Evolutionary conservation across 1,140 invertebrate genomes (phyloP), one percentile per base, ranked within the genome.

Genomic region (Leptonema lineaticorne): DNA sequence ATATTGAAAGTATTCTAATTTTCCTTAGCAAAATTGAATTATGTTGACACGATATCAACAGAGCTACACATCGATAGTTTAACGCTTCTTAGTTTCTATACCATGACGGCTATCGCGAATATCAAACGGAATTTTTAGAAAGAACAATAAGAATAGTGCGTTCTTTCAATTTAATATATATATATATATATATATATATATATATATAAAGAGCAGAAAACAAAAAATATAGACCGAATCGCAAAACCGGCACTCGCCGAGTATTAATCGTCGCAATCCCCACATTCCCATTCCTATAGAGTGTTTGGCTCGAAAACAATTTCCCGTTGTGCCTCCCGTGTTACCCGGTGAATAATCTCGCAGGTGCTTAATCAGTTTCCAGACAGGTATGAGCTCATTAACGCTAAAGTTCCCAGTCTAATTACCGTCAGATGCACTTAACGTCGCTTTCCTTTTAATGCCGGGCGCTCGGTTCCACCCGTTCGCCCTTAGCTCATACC

Each of bases 361-460:
- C 53, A 41, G 29, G 48, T 57, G 29, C 64, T 66, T 66, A 66
- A 66, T 57, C 48, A 56, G 50, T 66, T 66, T 58, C 46, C 50
- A 37, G 64, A 56, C 64, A 66, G 64, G 64, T 66, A 64, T 50
- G 64, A 50, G 46, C 26, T 28, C 37, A 27, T 37, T 57, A 57
- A 57, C 64, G 26, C 37, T 24, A 56, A 66, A 56, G 64, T 66
- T 66, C 26, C 24, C 30, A 41, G 64, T 57, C 64, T 57, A 66
- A 66, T 66, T 66, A 66, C 48, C 48, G 64, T 66, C 64, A 66
- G 64, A 66, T 66, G 64, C 64, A 66, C 63, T 66, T 66, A 66
- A 66, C 62, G 64, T 66, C 26, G 50, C 26, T 28, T n/a, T 24
- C 59, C 63, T 64, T 63, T 63, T 63, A 63, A 63, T 63, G 33